A percentile compares a stretch with the other conserved stretches of the same genome.
phyloP scores from a whole-genome alignment of 35 echinoderm and acorn worm genomes.

The Acanthaster planci region DNA sequence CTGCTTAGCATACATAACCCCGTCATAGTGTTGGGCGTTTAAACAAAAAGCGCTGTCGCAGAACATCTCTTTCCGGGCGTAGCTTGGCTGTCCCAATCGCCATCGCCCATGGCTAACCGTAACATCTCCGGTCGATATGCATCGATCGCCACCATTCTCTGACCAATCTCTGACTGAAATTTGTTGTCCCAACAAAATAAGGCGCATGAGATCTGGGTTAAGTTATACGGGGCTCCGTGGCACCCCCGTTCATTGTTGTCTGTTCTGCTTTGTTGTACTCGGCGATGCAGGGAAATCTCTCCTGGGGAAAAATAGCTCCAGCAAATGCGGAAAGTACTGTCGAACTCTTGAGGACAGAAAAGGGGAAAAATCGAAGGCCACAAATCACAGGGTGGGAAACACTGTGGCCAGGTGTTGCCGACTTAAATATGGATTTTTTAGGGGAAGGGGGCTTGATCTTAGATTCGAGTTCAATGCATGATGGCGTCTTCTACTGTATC shows the following conservation, averaged over 20 bases:
- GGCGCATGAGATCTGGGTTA: background rate
- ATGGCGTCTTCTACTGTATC: background rate
- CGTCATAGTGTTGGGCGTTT: background rate
- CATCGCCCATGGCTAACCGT: background rate
- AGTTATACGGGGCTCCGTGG: slow-evolving; percentile 1
- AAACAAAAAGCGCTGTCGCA: slow-evolving; percentile 2
- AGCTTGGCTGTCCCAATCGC: background rate
- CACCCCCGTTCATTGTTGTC: background rate
- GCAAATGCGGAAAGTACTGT: background rate
- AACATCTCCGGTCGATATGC: background rate
- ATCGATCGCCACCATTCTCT: slow-evolving; percentile 2
- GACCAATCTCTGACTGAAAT: background rate
- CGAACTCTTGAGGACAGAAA: background rate
- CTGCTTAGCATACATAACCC: no score
- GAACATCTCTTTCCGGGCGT: background rate
- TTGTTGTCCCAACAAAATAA: background rate
- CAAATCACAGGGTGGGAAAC: background rate
- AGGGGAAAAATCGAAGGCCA: slow-evolving; percentile 22
- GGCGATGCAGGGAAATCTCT: no score
- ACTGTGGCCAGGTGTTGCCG: background rate
- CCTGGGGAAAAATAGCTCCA: background rate
- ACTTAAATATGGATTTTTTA: background rate
- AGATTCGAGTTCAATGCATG: background rate
- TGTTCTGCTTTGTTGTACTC: no score
- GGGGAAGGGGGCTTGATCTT: background rate